Base-by-base conservation (phyloP, 1,140 invertebrate species). In the Microplitis demolitor region DNA sequence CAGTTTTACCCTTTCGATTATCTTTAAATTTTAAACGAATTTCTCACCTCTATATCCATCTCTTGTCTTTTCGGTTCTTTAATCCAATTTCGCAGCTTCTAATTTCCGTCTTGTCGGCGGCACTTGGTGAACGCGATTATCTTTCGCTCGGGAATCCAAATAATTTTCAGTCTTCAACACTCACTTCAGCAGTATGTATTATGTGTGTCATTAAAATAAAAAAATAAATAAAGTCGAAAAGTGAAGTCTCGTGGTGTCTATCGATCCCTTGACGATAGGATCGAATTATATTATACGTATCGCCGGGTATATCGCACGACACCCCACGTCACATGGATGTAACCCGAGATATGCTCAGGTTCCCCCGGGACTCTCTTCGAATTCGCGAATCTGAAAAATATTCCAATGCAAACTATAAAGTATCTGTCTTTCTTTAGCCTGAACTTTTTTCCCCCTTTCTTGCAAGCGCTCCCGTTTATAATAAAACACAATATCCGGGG, bases 401-500 rank as follows among this genome's bases (percentile, higher is more conserved):
- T 85, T 82, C 80, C 78, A 78, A 79, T 84, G 80, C 72, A 76
- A 72, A 77, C 66, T 77, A 56, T 79, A 81, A 81, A 85, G 77
- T 61, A 45, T 45, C 5, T 11, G 39, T 77, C 62, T 75, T 73
- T 63, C 33, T 68, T 74, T 74, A 56, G 64, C 69, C 64, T 68
- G 64, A 54, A 50, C 56, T 67, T 14, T 56, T 39, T 58, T 35
- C 51, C 24, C 24, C 24, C 24, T 24, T 24, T 24, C 24, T 24
- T 24, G 24, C 24, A 24, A 24, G 24, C 35, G 24, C 64, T 33
- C 56, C 79, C 82, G 82, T 85, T 86, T 82, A 85, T 85, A 86
- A 86, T 87, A 87, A 87, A 88, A 86, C 82, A 86, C 83, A 90
- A 90, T 90, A 90, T 90, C 87, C 89, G 85, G 88, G 84, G 84